phyloP scores from a whole-genome alignment of 2,888 invertebrate genomes.

The Rhagophthalmus giganteus region DNA sequence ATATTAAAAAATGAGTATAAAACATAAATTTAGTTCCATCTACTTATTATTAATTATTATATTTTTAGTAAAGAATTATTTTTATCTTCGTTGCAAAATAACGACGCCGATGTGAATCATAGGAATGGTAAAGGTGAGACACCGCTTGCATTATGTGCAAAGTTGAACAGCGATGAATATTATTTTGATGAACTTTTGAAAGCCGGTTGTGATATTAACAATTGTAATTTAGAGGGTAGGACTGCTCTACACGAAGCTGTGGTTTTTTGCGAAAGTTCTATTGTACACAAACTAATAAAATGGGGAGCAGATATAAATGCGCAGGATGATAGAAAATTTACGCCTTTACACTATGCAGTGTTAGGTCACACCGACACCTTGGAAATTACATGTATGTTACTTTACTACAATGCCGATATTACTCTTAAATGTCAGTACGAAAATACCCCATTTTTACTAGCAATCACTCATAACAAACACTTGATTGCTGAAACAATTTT shows the following conservation, averaged over 20 bases:
- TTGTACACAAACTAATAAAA: conserved; percentile 4
- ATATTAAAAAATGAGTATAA: too few relatives aligned
- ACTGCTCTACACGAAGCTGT: conserved; percentile 5
- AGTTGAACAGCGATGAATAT: background rate
- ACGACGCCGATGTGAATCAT: conserved; percentile 3
- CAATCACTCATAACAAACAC: conserved; percentile 1
- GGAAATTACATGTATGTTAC: conserved; percentile 7
- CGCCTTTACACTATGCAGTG: conserved; percentile 14
- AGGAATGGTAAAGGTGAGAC: conserved; percentile 6
- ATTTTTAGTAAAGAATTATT: too few relatives aligned
- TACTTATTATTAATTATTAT: too few relatives aligned
- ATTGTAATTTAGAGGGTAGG: background rate
- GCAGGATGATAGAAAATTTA: background rate
- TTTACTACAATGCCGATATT: conserved; percentile 9
- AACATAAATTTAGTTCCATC: too few relatives aligned
- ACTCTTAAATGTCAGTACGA: background rate
- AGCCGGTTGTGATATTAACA: conserved; percentile 4
- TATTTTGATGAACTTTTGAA: background rate
- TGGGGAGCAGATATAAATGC: conserved; percentile 5
- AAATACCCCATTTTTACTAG: conserved; percentile 2
- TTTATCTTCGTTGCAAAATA: background rate
- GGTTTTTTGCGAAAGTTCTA: background rate
- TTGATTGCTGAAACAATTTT: conserved; percentile 6
- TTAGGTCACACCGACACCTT: conserved; percentile 5
- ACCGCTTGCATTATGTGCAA: conserved; percentile 1